These are phyloP conservation scores for Limosa lapponica DNA, from an alignment of 2,797 vertebrate species.

Conservation along the genomic window DNA sequence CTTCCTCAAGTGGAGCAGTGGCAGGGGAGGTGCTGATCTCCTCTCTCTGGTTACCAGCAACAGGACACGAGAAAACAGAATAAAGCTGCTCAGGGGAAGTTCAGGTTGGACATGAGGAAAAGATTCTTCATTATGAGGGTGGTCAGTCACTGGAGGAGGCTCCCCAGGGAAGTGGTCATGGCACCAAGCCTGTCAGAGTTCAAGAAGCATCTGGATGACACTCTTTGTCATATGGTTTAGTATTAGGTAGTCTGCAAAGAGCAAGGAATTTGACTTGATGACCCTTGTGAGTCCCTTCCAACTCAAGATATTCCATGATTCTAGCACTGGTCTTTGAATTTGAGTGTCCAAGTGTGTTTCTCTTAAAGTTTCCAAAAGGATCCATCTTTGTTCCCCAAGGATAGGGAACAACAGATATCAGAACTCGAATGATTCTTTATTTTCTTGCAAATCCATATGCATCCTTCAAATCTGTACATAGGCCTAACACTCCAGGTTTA, in stretches of 20 bases:
- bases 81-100: background rate
- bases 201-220: fast-evolving
- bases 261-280: background rate
- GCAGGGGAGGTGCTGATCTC: background rate
- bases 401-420: background rate
- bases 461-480: background rate
- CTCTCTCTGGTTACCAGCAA: background rate
- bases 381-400: background rate
- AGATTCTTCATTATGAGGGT: background rate
- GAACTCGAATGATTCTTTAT: background rate
- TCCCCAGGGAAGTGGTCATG: background rate
- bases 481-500: background rate
- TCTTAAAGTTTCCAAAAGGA: background rate
- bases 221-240: background rate
- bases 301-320: background rate
- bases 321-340: background rate
- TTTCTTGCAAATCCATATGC: fast-evolving
- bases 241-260: background rate
- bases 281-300: background rate
- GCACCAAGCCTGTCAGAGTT: background rate
- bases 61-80: background rate
- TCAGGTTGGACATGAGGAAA: background rate
- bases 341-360: background rate
- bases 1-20: fast-evolving
- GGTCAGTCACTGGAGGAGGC: fast-evolving